Percentiles rank a stretch among this genome's conserved stretches.
Evolutionary conservation across 2,888 invertebrate genomes (phyloP).

Genomic region (Operophtera brumata): DNA sequence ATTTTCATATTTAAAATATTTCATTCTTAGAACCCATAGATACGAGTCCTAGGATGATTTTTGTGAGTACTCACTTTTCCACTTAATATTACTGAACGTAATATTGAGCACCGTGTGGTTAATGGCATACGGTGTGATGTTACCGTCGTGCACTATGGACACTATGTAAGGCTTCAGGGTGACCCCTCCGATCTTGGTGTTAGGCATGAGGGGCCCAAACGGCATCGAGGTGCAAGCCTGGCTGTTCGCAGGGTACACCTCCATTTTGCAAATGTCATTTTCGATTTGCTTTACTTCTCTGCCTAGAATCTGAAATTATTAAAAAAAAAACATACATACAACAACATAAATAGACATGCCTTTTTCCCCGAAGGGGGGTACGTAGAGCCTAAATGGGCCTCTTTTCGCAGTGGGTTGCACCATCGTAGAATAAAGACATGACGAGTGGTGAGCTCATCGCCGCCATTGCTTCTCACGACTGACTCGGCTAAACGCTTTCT

Average conservation of each 20-base stretch:
- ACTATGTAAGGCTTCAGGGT: slow-evolving; percentile 63
- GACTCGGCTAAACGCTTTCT: no score
- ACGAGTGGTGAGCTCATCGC: no score
- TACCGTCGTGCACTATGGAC: slow-evolving; percentile 26
- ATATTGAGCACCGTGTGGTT: slow-evolving; percentile 70
- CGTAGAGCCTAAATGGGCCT: no score
- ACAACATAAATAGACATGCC: no score
- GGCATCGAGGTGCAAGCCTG: slow-evolving; percentile 59
- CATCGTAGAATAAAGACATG: no score
- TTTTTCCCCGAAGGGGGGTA: no score
- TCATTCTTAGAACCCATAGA: no score
- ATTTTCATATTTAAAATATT: no score
- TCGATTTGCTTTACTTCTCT: slow-evolving; percentile 39
- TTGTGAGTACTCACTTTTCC: slow-evolving; percentile 67
- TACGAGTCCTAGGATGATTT: no score
- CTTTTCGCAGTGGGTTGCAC: no score
- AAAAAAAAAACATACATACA: no score
- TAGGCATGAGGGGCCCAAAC: slow-evolving; percentile 62
- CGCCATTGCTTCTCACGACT: no score
- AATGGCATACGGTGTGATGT: slow-evolving; percentile 27
- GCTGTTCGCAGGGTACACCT: slow-evolving; percentile 59
- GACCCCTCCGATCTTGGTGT: slow-evolving; percentile 64
- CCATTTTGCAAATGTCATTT: slow-evolving; percentile 59
- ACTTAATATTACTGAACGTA: slow-evolving; percentile 72
- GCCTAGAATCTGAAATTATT: slow-evolving; percentile 52